phyloP scores from a whole-genome alignment of 2,113 vertebrate species.

The Esox niger region DNA sequence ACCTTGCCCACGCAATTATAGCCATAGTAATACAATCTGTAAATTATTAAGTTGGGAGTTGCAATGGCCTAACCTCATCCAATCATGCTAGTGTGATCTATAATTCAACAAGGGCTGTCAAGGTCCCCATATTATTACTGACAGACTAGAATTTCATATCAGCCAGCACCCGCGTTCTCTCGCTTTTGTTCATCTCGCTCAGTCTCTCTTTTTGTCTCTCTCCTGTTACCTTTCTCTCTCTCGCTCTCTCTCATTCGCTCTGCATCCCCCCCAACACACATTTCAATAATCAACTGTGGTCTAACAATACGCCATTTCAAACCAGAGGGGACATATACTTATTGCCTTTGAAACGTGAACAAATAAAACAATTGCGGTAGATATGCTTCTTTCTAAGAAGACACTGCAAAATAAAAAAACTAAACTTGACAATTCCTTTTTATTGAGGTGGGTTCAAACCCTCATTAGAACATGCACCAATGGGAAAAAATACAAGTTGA shows the following conservation, averaged over 20 bases:
- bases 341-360: conserved; percentile 34
- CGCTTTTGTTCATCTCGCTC: conserved; percentile 33
- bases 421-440: background rate
- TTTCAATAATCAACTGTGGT: conserved; percentile 31
- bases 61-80: conserved; percentile 71
- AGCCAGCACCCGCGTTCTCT: conserved; percentile 38
- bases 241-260: conserved; percentile 31
- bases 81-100: conserved; percentile 70
- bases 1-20: conserved; percentile 57
- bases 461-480: conserved; percentile 18
- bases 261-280: conserved; percentile 31
- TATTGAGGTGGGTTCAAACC: conserved; percentile 3
- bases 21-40: conserved; percentile 67
- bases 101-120: conserved; percentile 71
- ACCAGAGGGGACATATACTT: conserved; percentile 46
- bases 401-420: conserved; percentile 17
- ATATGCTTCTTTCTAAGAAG: conserved; percentile 35
- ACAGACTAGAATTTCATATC: conserved; percentile 61
- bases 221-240: conserved; percentile 24
- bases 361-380: conserved; percentile 31
- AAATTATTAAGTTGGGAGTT: conserved; percentile 71
- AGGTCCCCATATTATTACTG: conserved; percentile 68
- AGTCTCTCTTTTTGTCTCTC: conserved; percentile 33
- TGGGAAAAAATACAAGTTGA: conserved; percentile 24
- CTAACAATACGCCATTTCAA: conserved; percentile 40